Evolutionary conservation across 2,113 vertebrate genomes (phyloP).

Genomic region (Orientallactaga bullata): DNA sequence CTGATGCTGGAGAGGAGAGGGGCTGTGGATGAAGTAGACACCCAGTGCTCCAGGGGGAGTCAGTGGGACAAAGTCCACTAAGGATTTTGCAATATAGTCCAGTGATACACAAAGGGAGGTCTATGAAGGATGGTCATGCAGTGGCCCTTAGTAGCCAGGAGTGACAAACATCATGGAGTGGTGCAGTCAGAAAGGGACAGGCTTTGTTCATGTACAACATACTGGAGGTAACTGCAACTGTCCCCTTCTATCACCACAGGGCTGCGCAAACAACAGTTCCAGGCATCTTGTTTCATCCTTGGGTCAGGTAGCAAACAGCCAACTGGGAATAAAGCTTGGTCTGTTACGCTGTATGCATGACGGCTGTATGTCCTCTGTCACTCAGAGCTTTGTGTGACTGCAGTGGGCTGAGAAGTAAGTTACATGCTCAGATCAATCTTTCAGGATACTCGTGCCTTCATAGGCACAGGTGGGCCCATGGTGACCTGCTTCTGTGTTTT

Average conservation of each 20-base stretch:
- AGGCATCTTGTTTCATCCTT: neutral
- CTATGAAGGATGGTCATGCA: neutral
- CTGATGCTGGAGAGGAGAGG: neutral
- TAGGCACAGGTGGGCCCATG: rapidly evolving
- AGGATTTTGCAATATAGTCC: no score
- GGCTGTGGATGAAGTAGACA: no score
- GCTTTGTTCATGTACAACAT: rapidly evolving
- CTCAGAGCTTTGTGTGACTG: no score
- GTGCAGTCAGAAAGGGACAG: neutral
- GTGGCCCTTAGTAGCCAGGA: neutral
- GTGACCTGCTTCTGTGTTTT: neutral
- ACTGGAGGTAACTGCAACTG: rapidly evolving
- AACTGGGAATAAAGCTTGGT: neutral
- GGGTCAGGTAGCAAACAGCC: neutral
- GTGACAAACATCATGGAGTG: neutral
- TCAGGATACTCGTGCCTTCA: neutral
- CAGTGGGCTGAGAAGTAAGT: neutral
- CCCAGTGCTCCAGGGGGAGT: neutral
- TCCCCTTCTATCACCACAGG: neutral
- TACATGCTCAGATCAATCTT: no score
- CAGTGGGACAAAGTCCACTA: neutral
- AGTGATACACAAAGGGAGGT: neutral
- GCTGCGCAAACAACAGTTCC: neutral
- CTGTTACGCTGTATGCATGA: neutral
- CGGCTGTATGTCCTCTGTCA: neutral